A percentile compares a stretch with the other conserved stretches of the same genome.
These are phyloP conservation scores for Thermophis baileyi DNA, from an alignment of 2,113 vertebrate species.

Conservation along the genomic window DNA sequence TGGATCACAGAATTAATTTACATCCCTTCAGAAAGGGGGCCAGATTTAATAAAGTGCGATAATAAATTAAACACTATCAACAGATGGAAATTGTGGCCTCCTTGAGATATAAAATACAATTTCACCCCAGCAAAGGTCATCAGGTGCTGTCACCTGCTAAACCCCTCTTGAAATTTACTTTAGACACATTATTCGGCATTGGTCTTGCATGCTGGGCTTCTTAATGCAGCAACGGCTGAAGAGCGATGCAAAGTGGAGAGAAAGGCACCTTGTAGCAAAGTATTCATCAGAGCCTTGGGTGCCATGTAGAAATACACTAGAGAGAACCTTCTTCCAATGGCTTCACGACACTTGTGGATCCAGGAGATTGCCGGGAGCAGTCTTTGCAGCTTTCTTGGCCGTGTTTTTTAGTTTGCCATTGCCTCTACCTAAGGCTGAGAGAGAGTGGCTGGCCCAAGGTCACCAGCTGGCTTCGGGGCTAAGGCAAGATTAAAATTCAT, in stretches of 20 bases:
- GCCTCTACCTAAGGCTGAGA: not conserved
- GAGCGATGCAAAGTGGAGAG: conserved; percentile 38
- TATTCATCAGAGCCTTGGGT: conserved; percentile 31
- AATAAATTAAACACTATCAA: conserved; percentile 55
- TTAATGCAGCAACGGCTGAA: conserved; percentile 13
- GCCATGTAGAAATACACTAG: not conserved
- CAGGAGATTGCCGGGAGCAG: not conserved
- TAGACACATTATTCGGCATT: conserved; percentile 24
- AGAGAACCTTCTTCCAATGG: not conserved
- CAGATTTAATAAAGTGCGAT: conserved; percentile 51
- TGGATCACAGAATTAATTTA: conserved; percentile 62
- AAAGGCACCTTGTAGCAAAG: conserved; percentile 41
- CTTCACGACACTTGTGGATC: not conserved
- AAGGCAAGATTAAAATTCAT: not conserved
- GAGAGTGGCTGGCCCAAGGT: not conserved
- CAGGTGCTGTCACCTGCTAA: not conserved
- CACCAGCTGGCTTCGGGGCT: not conserved
- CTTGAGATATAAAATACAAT: conserved; percentile 1
- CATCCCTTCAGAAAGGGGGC: conserved; percentile 42
- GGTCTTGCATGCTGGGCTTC: conserved; percentile 28
- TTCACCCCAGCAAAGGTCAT: not conserved
- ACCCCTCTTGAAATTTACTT: conserved; percentile 46
- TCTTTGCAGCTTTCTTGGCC: not conserved
- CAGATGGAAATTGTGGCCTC: conserved; percentile 41
- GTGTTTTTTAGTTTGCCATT: not conserved